Conservation (phyloP, 2,888 invertebrate genomes). For the Coenonympha glycerion region DNA sequence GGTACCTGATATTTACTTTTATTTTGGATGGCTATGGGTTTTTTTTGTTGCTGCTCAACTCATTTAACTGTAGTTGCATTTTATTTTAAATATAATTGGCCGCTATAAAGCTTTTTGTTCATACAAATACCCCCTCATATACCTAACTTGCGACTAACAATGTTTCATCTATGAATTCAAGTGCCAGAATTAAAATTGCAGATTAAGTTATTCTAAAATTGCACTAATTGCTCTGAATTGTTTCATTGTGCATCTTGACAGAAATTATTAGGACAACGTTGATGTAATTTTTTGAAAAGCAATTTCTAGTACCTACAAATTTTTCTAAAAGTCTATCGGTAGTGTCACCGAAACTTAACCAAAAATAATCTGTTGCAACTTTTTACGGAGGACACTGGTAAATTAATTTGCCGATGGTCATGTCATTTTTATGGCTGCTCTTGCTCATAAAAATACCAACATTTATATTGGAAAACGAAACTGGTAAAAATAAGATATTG, state of each 20-base stretch:
- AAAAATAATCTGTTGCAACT: background rate
- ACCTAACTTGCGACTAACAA: too few relatives aligned
- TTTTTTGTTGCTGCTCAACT: background rate
- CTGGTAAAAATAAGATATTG: too few relatives aligned
- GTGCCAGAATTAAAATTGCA: background rate
- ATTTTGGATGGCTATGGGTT: slow-evolving; percentile 5
- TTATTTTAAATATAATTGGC: background rate
- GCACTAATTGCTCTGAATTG: background rate
- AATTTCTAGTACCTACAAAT: background rate
- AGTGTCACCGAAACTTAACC: background rate
- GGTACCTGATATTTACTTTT: slow-evolving; percentile 5
- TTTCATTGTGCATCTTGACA: background rate
- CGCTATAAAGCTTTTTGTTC: background rate
- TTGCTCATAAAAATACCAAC: too few relatives aligned
- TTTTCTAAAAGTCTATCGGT: background rate
- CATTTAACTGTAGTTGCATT: background rate
- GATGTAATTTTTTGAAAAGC: background rate
- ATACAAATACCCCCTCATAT: background rate
- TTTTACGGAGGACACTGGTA: background rate
- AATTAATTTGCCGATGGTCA: too few relatives aligned
- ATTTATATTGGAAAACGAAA: too few relatives aligned
- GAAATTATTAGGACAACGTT: background rate
- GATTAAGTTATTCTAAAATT: background rate
- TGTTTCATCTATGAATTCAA: background rate
- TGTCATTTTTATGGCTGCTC: too few relatives aligned